Evolutionary conservation across 2,888 invertebrate species (phyloP), one percentile per base, ranked within the genome.

Genomic region (Gisinianus flammeolus): DNA sequence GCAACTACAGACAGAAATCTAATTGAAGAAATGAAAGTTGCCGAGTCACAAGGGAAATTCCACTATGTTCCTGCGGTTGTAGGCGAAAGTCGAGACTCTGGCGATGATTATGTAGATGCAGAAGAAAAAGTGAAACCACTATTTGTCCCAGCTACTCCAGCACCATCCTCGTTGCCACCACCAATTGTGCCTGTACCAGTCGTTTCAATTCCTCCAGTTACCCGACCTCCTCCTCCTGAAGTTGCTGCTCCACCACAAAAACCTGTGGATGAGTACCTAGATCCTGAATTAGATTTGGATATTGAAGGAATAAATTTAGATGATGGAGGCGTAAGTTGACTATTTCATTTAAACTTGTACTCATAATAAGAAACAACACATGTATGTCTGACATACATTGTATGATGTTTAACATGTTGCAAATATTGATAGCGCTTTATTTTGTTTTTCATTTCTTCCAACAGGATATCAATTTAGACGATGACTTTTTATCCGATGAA

Each of bases 271-370:
- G 87, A 89, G 84, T 86, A 89, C 79, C 74, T 88, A 85, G 91
- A 91, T 85, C 91, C 91, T 80, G 95, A 96, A 85, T 88, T 95
- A 58, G 95, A 96, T 86, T 87, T 93, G 70, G 96, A 96, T 87
- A 90, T 96, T 74, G 94, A 95, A 83, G 93, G 92, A 83, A 90
- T 94, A 83, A 91, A 91, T 83, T 88, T 96, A 33, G 95, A 95
- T 86, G 94, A 94, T 86, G 91, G 91, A 76, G 91, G 90, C 87
- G 93, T 92, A 87, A 85, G 71, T 76, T 66, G 44, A 56, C 5
- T n/a, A n/a, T n/a, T 30, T 31, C 16, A n/a, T 69, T 31, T 4
- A 16, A 16, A 12, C 5, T 35, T 35, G 35, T 22, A 58, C n/a
- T n/a, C n/a, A 58, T 10, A 22, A 24, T 58, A 58, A 22, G 28